phyloP scores from a whole-genome alignment of 2,888 invertebrate species.

The Eupithecia subumbrata region DNA sequence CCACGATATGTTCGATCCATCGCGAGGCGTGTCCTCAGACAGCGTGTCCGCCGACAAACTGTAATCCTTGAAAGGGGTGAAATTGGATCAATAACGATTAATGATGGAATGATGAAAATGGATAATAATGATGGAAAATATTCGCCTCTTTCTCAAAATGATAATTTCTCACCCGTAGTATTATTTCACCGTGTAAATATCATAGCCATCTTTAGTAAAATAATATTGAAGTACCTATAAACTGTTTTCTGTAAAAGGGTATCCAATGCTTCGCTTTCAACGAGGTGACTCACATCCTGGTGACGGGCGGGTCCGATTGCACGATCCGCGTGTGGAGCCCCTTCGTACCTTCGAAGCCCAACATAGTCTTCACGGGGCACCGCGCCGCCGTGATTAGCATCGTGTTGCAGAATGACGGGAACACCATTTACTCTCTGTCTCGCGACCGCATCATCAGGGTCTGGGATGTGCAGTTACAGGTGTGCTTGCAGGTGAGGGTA shows the following conservation, averaged over 20 bases:
- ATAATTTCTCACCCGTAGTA: too few species aligned
- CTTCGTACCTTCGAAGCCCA: slow-evolving; percentile 88
- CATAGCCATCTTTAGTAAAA: too few species aligned
- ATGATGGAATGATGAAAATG: too few species aligned
- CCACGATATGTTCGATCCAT: too few species aligned
- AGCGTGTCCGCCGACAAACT: too few species aligned
- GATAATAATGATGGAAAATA: too few species aligned
- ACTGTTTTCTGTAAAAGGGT: slow-evolving; percentile 67
- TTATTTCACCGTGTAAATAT: too few species aligned
- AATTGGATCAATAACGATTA: too few species aligned
- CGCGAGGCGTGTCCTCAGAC: too few species aligned
- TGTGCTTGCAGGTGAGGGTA: slow-evolving; percentile 85
- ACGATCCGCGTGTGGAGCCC: slow-evolving; percentile 91
- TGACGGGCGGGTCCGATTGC: slow-evolving; percentile 91
- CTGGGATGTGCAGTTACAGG: slow-evolving; percentile 88
- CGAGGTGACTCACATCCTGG: slow-evolving; percentile 85
- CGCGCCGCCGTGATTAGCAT: slow-evolving; percentile 87
- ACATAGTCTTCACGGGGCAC: slow-evolving; percentile 86
- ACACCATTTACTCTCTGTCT: slow-evolving; percentile 88
- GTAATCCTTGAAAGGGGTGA: too few species aligned
- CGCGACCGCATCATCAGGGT: slow-evolving; percentile 89
- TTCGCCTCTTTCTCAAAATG: too few species aligned
- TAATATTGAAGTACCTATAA: not conserved
- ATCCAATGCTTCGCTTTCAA: slow-evolving; percentile 86
- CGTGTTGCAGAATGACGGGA: slow-evolving; percentile 86